Base-by-base conservation (phyloP, 1,140 invertebrate species). In the Heliconius himera region DNA sequence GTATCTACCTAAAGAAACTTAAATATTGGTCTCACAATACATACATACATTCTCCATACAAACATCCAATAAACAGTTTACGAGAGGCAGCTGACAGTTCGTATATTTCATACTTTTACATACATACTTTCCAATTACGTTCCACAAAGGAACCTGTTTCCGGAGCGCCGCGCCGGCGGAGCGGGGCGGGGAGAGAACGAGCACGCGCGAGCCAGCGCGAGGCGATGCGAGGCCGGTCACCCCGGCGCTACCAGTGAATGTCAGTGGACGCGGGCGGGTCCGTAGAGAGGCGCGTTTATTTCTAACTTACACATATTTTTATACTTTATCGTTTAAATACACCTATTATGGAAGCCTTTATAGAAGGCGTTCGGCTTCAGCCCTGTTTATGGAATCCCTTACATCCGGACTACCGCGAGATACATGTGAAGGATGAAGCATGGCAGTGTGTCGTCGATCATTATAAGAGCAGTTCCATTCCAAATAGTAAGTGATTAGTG, bases 341-440 rank as follows among this genome's bases (percentile, higher is more conserved):
- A 66, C 9, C 4, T 66, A 29, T n/a, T 29, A 94, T 94, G 92
- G 89, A 93, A 80, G 75, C 79, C n/a, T 91, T 94, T 74, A 94
- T 94, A 82, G 88, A 91, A 83, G 84, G 84, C 11, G 91, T 94
- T 8, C 87, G 91, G 20, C 79, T 84, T 18, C 87, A 92, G 22
- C 91, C 90, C 2, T 92, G 91, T 77, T 77, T 94, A 13, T 94
- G 92, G 92, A 92, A 94, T 77, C 92, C 92, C 1, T 80, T 88
- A n/a, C 89, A 92, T 77, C 89, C 88, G 8, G 90, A 94, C 74
- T 93, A 94, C 72, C 85, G 91, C 2, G 91, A 94, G 78, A 85
- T 87, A 80, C 85, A 87, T 71, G 83, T 88, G 6, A 90, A 90
- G 72, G 90, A 92, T 16, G 88, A 88, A 66, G 91, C 92, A 36